These are phyloP conservation scores for Athalia cordata DNA, from an alignment of 2,888 invertebrate species.

Conservation along the genomic window DNA sequence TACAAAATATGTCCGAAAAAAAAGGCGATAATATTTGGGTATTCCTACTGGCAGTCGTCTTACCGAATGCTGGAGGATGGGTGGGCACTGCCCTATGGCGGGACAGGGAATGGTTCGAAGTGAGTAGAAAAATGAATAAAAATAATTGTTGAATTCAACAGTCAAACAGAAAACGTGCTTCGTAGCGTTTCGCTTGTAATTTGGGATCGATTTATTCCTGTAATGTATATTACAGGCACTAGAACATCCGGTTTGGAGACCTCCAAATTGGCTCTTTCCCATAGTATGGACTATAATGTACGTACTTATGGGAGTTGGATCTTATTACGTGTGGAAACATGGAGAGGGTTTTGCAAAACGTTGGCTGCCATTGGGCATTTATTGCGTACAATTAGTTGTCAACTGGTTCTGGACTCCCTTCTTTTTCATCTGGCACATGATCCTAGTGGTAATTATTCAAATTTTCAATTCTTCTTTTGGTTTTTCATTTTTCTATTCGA, in stretches of 20 bases:
- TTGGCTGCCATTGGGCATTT: slow-evolving; percentile 23
- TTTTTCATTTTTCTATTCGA: not conserved
- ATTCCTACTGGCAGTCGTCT: slow-evolving; percentile 5
- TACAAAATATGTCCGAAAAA: not conserved
- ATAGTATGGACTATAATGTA: slow-evolving; percentile 29
- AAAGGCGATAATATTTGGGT: slow-evolving; percentile 11
- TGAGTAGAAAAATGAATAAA: not conserved
- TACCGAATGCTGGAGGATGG: slow-evolving; percentile 22
- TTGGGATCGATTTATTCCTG: too few species aligned
- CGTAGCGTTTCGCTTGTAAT: too few species aligned
- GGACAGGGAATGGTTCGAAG: slow-evolving; percentile 32
- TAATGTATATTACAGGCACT: slow-evolving; percentile 9
- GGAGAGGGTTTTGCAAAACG: slow-evolving; percentile 24
- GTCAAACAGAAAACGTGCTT: too few species aligned
- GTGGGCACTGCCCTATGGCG: slow-evolving; percentile 9
- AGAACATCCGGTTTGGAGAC: slow-evolving; percentile 29
- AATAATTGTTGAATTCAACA: not conserved
- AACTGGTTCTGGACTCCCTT: slow-evolving; percentile 33
- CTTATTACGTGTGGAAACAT: slow-evolving; percentile 25
- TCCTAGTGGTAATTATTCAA: slow-evolving; percentile 17
- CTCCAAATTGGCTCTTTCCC: slow-evolving; percentile 34
- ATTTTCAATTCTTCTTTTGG: not conserved
- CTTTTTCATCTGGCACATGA: slow-evolving; percentile 28
- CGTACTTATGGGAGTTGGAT: slow-evolving; percentile 24
- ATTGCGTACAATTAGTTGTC: slow-evolving; percentile 8